These are phyloP conservation scores for Isichthys henryi DNA, from an alignment of 2,113 vertebrate genomes.

Conservation along the genomic window DNA sequence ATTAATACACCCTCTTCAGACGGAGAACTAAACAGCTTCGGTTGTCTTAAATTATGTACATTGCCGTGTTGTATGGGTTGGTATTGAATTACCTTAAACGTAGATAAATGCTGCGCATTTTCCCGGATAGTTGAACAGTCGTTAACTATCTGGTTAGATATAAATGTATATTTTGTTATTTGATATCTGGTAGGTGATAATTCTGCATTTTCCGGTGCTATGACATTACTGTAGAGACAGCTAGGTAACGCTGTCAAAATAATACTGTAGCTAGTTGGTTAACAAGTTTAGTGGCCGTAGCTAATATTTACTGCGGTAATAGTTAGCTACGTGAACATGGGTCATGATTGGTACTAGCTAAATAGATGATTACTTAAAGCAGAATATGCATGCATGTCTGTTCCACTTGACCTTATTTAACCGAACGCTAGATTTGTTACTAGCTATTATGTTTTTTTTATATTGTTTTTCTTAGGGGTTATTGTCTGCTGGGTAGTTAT, in stretches of 20 bases:
- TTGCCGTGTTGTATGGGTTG: neutral
- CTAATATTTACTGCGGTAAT: neutral
- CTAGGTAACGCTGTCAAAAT: neutral
- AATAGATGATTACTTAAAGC: neutral
- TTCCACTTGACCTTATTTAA: neutral
- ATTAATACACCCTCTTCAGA: neutral
- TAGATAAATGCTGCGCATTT: neutral
- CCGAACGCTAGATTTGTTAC: neutral
- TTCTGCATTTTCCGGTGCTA: neutral
- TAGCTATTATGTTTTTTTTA: neutral
- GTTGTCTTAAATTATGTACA: neutral
- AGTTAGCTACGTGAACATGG: neutral
- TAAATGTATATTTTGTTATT: neutral
- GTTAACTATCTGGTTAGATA: constrained; percentile 10
- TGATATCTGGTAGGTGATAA: neutral
- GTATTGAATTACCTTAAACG: neutral
- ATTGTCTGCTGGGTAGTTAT: neutral
- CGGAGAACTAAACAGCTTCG: neutral
- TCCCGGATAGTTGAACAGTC: neutral
- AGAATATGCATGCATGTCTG: neutral
- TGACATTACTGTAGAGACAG: neutral
- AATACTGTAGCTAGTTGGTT: neutral
- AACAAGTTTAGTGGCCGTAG: neutral
- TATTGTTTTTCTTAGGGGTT: neutral
- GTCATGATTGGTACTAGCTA: neutral